Evolutionary conservation across 1,140 invertebrate species (phyloP), one percentile per base, ranked within the genome.

Genomic region (Pteromalus puparum): DNA sequence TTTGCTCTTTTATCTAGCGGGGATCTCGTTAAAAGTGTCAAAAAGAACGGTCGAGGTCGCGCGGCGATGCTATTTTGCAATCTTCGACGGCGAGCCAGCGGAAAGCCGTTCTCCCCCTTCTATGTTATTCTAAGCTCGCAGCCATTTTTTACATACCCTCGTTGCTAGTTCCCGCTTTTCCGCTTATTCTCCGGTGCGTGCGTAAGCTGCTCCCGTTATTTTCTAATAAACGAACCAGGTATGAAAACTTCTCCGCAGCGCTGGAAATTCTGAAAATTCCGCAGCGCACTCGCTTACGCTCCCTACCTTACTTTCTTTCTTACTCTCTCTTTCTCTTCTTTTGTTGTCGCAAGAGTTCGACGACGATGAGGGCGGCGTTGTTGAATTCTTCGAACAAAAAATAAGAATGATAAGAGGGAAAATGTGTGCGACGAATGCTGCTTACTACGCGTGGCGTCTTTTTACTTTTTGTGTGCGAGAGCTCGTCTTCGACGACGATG

Each of bases 81-180:
- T 83, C 26, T 83, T 83, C 24, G 82, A 83, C 38, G 3, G 10
- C n/a, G 12, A 15, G n/a, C 72, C 6, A 61, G 21, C 34, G 42
- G 9, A 42, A 75, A 53, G 46, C n/a, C n/a, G 53, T n/a, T 74
- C 34, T 74, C 30, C 21, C 70, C 28, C 68, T 70, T 13, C 15
- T 70, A 30, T 72, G 82, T 79, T 84, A 84, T 84, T 79, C 48
- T 84, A 84, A 84, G 48, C 76, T 61, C 24, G 82, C 68, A 24
- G 76, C 9, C 4, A 10, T 78, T 72, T 78, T 72, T 70, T 9
- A n/a, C 76, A 42, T 15, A 53, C 26, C 42, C 34, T 3, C n/a
- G 38, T 9, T 9, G 30, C 30, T 21, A 61, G 53, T 48, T 48
- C 21, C 38, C n/a, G 38, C 26, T 68, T 10, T 18, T 30, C 5